Conservation (phyloP, 1,140 invertebrate species). For the Sminthurides bifidus region DNA sequence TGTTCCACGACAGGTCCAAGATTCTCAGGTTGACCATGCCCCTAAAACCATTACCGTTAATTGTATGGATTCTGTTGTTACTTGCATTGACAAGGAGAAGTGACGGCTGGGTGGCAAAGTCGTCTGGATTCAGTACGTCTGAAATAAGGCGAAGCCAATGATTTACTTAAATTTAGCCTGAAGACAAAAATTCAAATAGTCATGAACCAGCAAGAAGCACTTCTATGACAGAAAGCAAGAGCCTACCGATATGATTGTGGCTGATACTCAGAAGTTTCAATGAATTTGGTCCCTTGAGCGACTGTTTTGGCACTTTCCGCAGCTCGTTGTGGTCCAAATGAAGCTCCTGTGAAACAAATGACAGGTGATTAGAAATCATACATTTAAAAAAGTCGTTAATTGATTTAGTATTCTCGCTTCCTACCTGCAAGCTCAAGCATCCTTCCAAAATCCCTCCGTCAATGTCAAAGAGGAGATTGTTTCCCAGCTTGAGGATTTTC, state of each 20-base stretch:
- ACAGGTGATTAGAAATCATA: background rate
- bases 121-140: conserved; percentile 25
- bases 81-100: conserved; percentile 62
- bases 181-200: background rate
- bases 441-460: conserved; percentile 76
- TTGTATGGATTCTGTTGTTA: conserved; percentile 55
- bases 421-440: conserved; percentile 56
- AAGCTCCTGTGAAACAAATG: conserved; percentile 48
- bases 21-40: conserved; percentile 51
- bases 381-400: background rate
- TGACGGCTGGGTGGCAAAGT: conserved; percentile 15
- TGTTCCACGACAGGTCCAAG: conserved; percentile 61
- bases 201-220: background rate
- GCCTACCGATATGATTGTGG: conserved; percentile 67
- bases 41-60: conserved; percentile 60
- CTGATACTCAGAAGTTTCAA: conserved; percentile 57
- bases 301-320: conserved; percentile 55
- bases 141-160: background rate
- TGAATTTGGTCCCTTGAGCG: conserved; percentile 61
- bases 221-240: background rate
- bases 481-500: conserved; percentile 60
- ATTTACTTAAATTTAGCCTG: background rate
- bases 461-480: conserved; percentile 62
- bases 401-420: no score
- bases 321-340: conserved; percentile 67